These are phyloP conservation scores for Tinea semifulvella DNA, from an alignment of 2,888 invertebrate genomes.

Conservation along the genomic window DNA sequence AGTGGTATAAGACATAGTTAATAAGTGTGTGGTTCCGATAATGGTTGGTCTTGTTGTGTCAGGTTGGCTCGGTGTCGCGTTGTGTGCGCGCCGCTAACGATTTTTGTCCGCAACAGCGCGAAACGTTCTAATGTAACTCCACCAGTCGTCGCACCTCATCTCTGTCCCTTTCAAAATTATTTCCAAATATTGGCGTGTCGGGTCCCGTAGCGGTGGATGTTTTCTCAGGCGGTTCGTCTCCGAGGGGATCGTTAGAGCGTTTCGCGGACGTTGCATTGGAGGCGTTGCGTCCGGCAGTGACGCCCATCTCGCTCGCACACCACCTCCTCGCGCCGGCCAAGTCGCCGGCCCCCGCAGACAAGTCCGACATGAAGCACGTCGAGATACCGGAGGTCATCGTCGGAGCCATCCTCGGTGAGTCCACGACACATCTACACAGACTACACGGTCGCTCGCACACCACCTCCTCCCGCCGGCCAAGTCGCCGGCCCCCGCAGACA, in stretches of 20 bases:
- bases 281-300: slow-evolving; percentile 72
- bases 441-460: neutral
- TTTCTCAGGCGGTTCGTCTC: slow-evolving; percentile 49
- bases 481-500: slow-evolving; percentile 33
- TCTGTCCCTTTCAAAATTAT: slow-evolving; percentile 11
- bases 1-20: too few relatives aligned
- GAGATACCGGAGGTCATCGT: slow-evolving; percentile 97
- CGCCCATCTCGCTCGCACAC: slow-evolving; percentile 82
- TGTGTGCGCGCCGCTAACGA: slow-evolving; percentile 26
- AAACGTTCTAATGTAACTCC: slow-evolving; percentile 50
- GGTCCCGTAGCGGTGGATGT: slow-evolving; percentile 10
- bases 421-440: neutral
- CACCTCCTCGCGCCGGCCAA: slow-evolving; percentile 79
- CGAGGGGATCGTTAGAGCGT: slow-evolving; percentile 73
- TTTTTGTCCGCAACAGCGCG: slow-evolving; percentile 47
- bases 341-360: slow-evolving; percentile 77
- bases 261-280: slow-evolving; percentile 82
- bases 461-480: neutral
- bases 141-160: slow-evolving; percentile 16
- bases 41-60: slow-evolving; percentile 14
- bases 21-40: neutral
- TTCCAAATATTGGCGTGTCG: slow-evolving; percentile 13
- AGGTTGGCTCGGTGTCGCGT: slow-evolving; percentile 19
- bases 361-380: slow-evolving; percentile 85
- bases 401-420: slow-evolving; percentile 92